These are phyloP conservation scores for Mallotus villosus DNA, from an alignment of 2,797 vertebrate species.

Conservation along the genomic window DNA sequence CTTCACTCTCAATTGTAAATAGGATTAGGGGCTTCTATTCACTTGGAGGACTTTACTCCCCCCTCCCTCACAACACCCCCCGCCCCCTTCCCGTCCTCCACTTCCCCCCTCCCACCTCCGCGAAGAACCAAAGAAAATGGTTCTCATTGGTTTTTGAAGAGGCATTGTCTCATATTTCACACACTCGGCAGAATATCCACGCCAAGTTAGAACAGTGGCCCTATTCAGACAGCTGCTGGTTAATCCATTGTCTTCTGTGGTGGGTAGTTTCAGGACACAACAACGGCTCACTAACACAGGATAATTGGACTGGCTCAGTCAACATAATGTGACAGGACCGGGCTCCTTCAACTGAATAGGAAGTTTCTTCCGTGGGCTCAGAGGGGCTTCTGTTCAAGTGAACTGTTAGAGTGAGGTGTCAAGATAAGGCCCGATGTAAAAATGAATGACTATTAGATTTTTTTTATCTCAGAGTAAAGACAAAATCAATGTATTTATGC, in stretches of 20 bases:
- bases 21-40: conserved; percentile 54
- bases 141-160: conserved; percentile 45
- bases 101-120: conserved; percentile 17
- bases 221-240: conserved; percentile 22
- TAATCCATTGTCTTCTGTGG: conserved; percentile 31
- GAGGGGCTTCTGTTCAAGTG: not conserved
- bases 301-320: conserved; percentile 38
- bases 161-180: conserved; percentile 39
- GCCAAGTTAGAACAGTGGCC: conserved; percentile 34
- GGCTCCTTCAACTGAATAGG: conserved; percentile 10
- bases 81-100: not conserved
- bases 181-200: conserved; percentile 35
- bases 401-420: not conserved
- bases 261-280: conserved; percentile 26
- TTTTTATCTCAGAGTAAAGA: no score
- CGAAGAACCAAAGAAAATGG: conserved; percentile 43
- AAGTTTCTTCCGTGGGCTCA: not conserved
- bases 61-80: conserved; percentile 5
- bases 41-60: conserved; percentile 29
- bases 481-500: no score
- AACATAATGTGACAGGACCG: conserved; percentile 29
- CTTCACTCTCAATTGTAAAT: conserved; percentile 42
- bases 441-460: no score
- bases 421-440: not conserved
- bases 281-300: conserved; percentile 31